Evolutionary conservation across 2,797 vertebrate genomes (phyloP), one percentile per base, ranked within the genome.

Genomic region (Sebastolobus altivelis): DNA sequence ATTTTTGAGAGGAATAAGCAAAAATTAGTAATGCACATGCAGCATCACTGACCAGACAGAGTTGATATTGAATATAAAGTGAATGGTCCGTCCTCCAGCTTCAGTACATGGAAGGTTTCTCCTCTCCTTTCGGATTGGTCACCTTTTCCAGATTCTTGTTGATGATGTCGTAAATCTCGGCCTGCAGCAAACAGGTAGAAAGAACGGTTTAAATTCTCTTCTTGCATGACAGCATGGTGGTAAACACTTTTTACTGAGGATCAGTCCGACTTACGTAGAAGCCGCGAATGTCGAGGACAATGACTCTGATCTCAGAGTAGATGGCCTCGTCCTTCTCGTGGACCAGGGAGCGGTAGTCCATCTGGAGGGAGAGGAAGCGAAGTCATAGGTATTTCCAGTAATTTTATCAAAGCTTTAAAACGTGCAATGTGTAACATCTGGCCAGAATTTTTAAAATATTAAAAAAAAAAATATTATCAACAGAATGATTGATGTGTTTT

Each of bases 21-120:
- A 16, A 79, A 31, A 4, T 18, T 14, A 60, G 8, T 29, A 25
- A 18, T 18, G 13, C 6, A 59, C 8, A n/a, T 27, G 46, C 22
- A 59, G 35, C 2, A 3, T n/a, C 18, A 72, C 20, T 37, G 58
- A 60, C 37, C 8, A 60, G 20, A 46, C 5, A 20, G 25, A 63
- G 37, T 7, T 6, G n/a, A 25, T 37, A 37, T 37, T 37, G 37
- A 37, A 37, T 37, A 37, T 9, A 37, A 37, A 37, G 37, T 37
- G 37, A 37, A 37, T 37, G 37, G 37, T 37, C 10, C 37, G 37
- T 37, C 37, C 43, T 49, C 25, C 56, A 7, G 70, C 62, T 12
- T 97, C 94, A 98, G 87, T 98, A 98, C 97, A 98, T 98, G 49
- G 97, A 96, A 0, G 97, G 92, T 82, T 97, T 98, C 92, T 98